phyloP scores from a whole-genome alignment of 2,113 vertebrate genomes.

The Hippocampus zosterae region DNA sequence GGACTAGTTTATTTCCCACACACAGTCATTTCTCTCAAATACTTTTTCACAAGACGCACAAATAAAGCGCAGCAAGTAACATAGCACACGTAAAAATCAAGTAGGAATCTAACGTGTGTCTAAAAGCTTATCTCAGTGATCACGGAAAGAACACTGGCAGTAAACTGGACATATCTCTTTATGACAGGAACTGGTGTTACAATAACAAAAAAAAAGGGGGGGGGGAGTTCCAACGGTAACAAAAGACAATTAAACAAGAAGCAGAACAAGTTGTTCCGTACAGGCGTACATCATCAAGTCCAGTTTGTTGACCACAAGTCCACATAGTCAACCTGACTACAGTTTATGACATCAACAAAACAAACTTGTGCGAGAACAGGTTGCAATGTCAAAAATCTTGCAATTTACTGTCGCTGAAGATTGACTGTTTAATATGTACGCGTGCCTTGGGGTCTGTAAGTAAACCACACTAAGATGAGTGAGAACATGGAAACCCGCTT shows the following conservation, averaged over 20 bases:
- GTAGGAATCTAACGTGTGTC: background rate
- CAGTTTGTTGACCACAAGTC: too few relatives aligned
- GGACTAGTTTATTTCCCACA: too few relatives aligned
- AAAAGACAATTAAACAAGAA: constrained; percentile 14
- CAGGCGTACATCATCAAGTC: background rate
- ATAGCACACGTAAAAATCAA: background rate
- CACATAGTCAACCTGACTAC: background rate
- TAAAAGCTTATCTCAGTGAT: background rate
- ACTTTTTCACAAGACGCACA: background rate
- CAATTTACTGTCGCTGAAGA: background rate
- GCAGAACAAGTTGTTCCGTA: constrained; percentile 2
- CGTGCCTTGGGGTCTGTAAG: background rate
- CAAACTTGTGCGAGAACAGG: background rate
- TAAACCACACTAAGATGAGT: constrained; percentile 6
- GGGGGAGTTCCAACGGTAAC: background rate
- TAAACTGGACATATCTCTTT: constrained; percentile 2
- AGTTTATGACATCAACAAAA: background rate
- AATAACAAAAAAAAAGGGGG: background rate
- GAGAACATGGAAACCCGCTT: constrained; percentile 2
- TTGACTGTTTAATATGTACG: constrained; percentile 5
- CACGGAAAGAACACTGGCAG: background rate
- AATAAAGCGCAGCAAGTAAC: background rate
- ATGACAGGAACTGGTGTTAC: constrained; percentile 8
- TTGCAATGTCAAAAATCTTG: background rate
- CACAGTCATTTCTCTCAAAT: background rate